phyloP scores from a whole-genome alignment of 2,888 invertebrate species.

The Hybos culiciformis region DNA sequence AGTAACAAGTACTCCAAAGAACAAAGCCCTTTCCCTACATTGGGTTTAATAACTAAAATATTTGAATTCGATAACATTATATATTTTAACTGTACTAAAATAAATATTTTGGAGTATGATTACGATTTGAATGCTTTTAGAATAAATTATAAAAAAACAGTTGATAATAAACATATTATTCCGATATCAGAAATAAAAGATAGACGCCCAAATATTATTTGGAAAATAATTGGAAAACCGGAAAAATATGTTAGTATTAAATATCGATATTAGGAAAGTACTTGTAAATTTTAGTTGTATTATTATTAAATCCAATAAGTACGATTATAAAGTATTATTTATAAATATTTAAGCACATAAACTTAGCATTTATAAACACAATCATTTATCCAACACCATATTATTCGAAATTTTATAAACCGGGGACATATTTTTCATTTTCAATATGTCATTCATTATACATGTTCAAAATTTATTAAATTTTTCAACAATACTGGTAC shows the following conservation, averaged over 20 bases:
- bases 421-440: no score
- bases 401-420: no score
- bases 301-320: no score
- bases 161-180: background rate
- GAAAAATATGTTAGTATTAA: constrained; percentile 3
- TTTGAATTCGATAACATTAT: constrained; percentile 3
- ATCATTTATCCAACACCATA: no score
- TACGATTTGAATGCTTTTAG: constrained; percentile 4
- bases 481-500: no score
- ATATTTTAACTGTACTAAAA: constrained; percentile 3
- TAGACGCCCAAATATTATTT: constrained; percentile 1
- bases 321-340: no score
- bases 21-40: background rate
- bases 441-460: no score
- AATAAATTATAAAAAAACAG: background rate
- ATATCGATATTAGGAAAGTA: constrained; percentile 2
- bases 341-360: no score
- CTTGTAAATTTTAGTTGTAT: no score
- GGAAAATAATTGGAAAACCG: background rate
- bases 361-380: no score
- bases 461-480: no score
- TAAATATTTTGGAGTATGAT: constrained; percentile 2
- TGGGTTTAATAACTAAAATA: constrained; percentile 1
- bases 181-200: background rate
- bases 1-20: background rate